Conservation (phyloP, 2,888 invertebrate genomes). For the Polydrusus cervinus region DNA sequence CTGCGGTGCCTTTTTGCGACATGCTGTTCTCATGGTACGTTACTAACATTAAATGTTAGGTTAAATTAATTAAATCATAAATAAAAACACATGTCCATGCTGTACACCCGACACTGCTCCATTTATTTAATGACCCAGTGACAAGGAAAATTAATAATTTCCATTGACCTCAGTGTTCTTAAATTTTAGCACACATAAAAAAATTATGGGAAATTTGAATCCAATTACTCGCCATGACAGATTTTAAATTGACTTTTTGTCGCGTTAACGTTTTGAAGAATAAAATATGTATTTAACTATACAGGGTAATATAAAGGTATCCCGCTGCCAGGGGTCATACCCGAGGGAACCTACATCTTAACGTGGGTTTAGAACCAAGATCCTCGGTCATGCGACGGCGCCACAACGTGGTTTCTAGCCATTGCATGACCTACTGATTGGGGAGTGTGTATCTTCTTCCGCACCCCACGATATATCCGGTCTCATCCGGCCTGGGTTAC, state of each 20-base stretch:
- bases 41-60: background rate
- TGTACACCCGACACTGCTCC: background rate
- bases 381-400: too few species aligned
- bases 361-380: background rate
- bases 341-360: too few species aligned
- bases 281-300: background rate
- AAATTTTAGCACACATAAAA: constrained; percentile 18
- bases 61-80: background rate
- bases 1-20: too few species aligned
- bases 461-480: too few species aligned
- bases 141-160: constrained; percentile 30
- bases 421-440: too few species aligned
- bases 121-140: constrained; percentile 22
- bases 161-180: background rate
- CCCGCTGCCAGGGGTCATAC: too few species aligned
- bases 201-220: constrained; percentile 37
- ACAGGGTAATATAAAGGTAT: background rate
- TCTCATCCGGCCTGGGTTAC: too few species aligned
- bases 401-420: too few species aligned
- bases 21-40: too few species aligned
- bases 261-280: background rate
- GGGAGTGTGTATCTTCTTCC: too few species aligned
- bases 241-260: constrained; percentile 28
- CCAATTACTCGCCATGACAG: constrained; percentile 37
- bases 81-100: background rate